Evolutionary conservation across 1,140 invertebrate genomes (phyloP).

Genomic region (Drosophila grimshawi): DNA sequence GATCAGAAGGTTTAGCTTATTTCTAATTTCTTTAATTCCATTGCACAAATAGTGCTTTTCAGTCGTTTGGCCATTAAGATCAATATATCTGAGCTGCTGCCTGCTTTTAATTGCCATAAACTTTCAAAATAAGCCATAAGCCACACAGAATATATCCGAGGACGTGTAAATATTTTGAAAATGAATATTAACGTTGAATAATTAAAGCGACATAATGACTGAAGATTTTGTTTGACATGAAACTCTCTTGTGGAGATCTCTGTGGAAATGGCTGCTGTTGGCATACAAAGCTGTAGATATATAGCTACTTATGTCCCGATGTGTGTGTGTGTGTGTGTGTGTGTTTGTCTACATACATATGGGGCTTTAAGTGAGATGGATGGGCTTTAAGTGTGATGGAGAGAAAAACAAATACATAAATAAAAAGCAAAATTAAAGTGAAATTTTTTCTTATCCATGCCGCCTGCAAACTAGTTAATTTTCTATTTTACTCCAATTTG

Average conservation of each 20-base stretch:
- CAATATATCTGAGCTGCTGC: too few species aligned
- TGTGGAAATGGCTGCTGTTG: slow-evolving; percentile 65
- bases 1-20: too few species aligned
- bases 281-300: slow-evolving; percentile 71
- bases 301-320: slow-evolving; percentile 13
- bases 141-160: neutral
- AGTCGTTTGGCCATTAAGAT: too few species aligned
- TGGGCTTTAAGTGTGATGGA: slow-evolving; percentile 60
- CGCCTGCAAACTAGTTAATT: slow-evolving; percentile 79
- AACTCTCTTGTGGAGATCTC: slow-evolving; percentile 57
- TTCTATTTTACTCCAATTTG: slow-evolving; percentile 84
- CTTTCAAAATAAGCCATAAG: too few species aligned
- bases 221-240: slow-evolving; percentile 47
- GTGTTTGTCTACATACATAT: slow-evolving; percentile 32
- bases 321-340: neutral
- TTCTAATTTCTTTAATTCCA: too few species aligned
- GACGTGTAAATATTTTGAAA: slow-evolving; percentile 60
- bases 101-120: too few species aligned
- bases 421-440: slow-evolving; percentile 83
- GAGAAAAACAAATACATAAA: slow-evolving; percentile 82
- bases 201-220: slow-evolving; percentile 68
- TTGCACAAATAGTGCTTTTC: too few species aligned
- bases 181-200: slow-evolving; percentile 43
- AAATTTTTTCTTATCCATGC: slow-evolving; percentile 72
- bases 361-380: slow-evolving; percentile 60